A percentile compares a stretch with the other conserved stretches of the same genome.
phyloP scores from a whole-genome alignment of 2,888 invertebrate genomes.

The Dynastes hyllus region DNA sequence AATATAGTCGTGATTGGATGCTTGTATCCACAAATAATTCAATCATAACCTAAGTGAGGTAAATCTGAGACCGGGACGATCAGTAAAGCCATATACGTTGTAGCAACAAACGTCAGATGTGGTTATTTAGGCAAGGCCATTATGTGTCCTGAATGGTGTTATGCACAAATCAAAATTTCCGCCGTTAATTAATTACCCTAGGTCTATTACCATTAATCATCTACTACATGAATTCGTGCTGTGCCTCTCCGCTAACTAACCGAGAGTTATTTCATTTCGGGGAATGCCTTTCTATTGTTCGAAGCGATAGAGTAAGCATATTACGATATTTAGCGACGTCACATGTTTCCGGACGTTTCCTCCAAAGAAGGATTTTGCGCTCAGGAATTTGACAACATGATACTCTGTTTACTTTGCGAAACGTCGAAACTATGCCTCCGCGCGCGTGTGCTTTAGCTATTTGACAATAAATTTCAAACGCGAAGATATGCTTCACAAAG shows the following conservation, averaged over 20 bases:
- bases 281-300: conserved; percentile 41
- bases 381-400: conserved; percentile 43
- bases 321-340: conserved; percentile 36
- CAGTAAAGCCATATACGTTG: not conserved
- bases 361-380: conserved; percentile 28
- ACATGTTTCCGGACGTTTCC: conserved; percentile 33
- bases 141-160: conserved; percentile 39
- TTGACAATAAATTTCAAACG: conserved; percentile 9
- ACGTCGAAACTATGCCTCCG: conserved; percentile 28
- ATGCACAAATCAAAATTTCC: conserved; percentile 41
- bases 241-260: conserved; percentile 34
- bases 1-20: not conserved
- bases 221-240: conserved; percentile 42
- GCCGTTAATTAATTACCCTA: conserved; percentile 39
- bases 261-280: conserved; percentile 44
- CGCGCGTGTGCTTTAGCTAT: conserved; percentile 13
- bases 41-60: conserved; percentile 24
- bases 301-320: conserved; percentile 11
- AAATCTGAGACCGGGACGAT: not conserved
- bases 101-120: conserved; percentile 21
- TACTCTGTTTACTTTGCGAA: not conserved
- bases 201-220: conserved; percentile 48
- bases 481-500: not conserved
- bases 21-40: conserved; percentile 4
- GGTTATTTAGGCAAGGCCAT: conserved; percentile 42